Evolutionary conservation across 2,113 vertebrate genomes (phyloP), one percentile per base, ranked within the genome.

Genomic region (Peromyscus polionotus): DNA sequence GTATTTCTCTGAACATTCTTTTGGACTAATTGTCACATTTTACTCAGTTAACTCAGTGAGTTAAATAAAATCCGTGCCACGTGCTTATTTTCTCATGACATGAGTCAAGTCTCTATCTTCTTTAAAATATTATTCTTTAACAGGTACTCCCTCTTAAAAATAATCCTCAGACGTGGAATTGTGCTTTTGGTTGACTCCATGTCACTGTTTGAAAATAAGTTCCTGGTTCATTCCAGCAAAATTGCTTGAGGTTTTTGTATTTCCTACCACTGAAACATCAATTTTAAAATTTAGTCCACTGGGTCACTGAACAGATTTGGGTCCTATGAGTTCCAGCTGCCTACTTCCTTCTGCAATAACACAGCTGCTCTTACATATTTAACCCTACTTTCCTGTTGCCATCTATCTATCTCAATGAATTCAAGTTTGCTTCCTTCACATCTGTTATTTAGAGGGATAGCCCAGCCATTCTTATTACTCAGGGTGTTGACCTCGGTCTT

Each of bases 311-410:
- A 72, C 93, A 96, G 96, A 88, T 95, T 95, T 85, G 91, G 72
- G 93, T 88, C 79, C 92, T 92, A 89, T 95, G 90, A 92, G 91
- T 93, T 98, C 97, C 97, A 98, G 94, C 97, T 98, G 96, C 75
- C 72, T 96, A 48, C 92, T 97, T 95, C 42, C 84, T 92, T 97
- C 96, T 97, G 95, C 86, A 95, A 97, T 97, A 97, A 96, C 95
- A 97, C 97, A 97, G 96, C 97, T 98, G 95, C 88, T 96, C 92
- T 92, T 95, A 73, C 70, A 93, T 97, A 79, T 83, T 76, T 42
- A 96, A 93, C 88, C 77, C 86, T 65, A 26, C 77, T 95, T 96
- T 73, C 90, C 92, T 93, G 48, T 90, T 54, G n/a, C 96, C 92
- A 88, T 97, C 97, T 89, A 95, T 91, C 89, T 96, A 92, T 93